Conservation (phyloP, 2,113 vertebrate species). For the Microtus ochrogaster region DNA sequence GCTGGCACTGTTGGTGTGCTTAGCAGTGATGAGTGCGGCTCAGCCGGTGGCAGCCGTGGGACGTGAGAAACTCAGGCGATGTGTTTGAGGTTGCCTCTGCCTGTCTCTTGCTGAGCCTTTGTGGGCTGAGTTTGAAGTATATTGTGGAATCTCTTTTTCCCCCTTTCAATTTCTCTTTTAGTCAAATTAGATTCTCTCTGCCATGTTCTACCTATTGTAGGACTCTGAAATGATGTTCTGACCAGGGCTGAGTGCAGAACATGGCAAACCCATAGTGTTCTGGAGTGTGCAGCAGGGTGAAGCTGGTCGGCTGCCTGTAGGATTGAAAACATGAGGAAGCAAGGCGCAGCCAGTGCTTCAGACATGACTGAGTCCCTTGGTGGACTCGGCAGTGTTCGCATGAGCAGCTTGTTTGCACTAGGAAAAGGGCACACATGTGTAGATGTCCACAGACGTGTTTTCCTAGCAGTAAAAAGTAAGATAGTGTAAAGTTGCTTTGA, state of each 20-base stretch:
- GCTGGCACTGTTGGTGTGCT: background rate
- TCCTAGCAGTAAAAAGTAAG: background rate
- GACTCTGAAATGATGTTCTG: too few species aligned
- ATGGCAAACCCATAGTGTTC: background rate
- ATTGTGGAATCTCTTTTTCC: background rate
- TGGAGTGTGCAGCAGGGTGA: background rate
- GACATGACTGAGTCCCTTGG: background rate
- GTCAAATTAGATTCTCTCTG: background rate
- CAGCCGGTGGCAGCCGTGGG: background rate
- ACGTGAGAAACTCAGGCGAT: background rate
- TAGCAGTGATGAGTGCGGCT: background rate
- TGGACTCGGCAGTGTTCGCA: background rate
- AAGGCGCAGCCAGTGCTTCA: background rate
- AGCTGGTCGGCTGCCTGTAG: background rate
- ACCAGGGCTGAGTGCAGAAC: background rate
- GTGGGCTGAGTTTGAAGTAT: background rate
- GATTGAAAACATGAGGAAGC: background rate
- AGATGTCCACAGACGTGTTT: background rate
- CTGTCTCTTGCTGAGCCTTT: background rate
- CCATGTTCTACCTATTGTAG: background rate
- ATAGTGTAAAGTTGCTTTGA: background rate
- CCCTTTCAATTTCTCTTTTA: background rate
- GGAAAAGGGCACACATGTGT: background rate
- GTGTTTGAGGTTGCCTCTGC: background rate
- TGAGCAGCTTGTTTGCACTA: background rate